A percentile compares a stretch with the other conserved stretches of the same genome.
phyloP scores from a whole-genome alignment of 2,888 invertebrate species.

The Spilarctia lutea region DNA sequence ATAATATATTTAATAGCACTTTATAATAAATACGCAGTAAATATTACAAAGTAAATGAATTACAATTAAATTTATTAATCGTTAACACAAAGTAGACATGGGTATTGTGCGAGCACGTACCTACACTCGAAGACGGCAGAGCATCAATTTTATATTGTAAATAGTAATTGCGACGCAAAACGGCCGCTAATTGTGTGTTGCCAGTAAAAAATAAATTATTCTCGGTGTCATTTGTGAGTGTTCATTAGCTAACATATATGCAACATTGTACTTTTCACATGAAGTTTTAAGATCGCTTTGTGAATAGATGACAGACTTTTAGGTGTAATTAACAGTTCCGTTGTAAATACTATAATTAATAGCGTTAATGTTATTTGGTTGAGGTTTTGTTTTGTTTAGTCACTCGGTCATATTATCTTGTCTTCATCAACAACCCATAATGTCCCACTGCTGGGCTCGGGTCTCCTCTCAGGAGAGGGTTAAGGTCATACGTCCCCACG shows the following conservation, averaged over 20 bases:
- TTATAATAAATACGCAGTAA: slow-evolving; percentile 17
- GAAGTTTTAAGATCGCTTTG: slow-evolving; percentile 43
- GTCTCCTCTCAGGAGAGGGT: no score
- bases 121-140: slow-evolving; percentile 33
- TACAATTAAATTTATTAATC: slow-evolving; percentile 47
- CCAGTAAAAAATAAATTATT: slow-evolving; percentile 65
- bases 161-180: slow-evolving; percentile 59
- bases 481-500: no score
- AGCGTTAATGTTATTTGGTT: neutral
- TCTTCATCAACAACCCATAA: neutral
- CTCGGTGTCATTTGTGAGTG: slow-evolving; percentile 60
- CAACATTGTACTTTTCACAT: slow-evolving; percentile 62
- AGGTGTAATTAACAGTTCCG: slow-evolving; percentile 48
- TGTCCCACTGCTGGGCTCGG: no score
- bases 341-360: slow-evolving; percentile 31
- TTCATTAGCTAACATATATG: slow-evolving; percentile 40
- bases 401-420: neutral
- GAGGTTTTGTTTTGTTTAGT: neutral
- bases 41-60: slow-evolving; percentile 43
- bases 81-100: slow-evolving; percentile 48
- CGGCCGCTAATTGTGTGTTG: slow-evolving; percentile 59
- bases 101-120: slow-evolving; percentile 35
- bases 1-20: neutral
- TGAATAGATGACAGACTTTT: slow-evolving; percentile 44
- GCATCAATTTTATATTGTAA: slow-evolving; percentile 66